Evolutionary conservation across 2,797 vertebrate genomes (phyloP).

Genomic region (Acomys russatus): DNA sequence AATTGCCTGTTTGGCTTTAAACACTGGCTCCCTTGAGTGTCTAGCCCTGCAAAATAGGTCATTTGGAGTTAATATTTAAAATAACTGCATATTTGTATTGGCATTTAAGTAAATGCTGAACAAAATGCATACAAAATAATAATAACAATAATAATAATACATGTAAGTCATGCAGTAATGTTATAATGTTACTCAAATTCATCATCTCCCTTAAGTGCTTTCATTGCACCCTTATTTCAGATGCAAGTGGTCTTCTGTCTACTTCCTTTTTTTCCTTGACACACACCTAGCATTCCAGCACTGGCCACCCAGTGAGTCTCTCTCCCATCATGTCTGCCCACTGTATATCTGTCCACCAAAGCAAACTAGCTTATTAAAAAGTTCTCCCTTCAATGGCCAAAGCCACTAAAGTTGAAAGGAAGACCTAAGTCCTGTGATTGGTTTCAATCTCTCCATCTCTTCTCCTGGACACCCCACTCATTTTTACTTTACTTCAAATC

Average conservation of each 20-base stretch:
- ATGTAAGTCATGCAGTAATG: neutral
- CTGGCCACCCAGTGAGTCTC: neutral
- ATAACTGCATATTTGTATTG: conserved; percentile 4
- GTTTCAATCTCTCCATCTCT: neutral
- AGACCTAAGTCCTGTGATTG: neutral
- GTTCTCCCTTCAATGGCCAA: neutral
- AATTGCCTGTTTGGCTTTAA: conserved; percentile 46
- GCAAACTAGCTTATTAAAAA: conserved; percentile 27
- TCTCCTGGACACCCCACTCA: neutral
- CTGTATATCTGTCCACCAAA: neutral
- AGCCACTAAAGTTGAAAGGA: neutral
- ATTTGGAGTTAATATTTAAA: conserved; percentile 58
- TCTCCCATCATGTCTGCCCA: neutral
- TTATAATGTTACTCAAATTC: neutral
- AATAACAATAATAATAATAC: neutral
- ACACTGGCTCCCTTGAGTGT: conserved; percentile 44
- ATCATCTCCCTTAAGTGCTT: neutral
- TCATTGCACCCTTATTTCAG: neutral
- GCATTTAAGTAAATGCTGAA: conserved; percentile 41
- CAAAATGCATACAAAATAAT: neutral
- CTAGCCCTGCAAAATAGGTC: conserved; percentile 22
- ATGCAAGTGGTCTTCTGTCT: neutral
- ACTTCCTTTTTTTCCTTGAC: neutral
- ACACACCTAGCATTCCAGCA: neutral
- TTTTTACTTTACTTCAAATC: neutral